Conservation (phyloP, 2,888 invertebrate genomes). For the Strigamia maritima region DNA sequence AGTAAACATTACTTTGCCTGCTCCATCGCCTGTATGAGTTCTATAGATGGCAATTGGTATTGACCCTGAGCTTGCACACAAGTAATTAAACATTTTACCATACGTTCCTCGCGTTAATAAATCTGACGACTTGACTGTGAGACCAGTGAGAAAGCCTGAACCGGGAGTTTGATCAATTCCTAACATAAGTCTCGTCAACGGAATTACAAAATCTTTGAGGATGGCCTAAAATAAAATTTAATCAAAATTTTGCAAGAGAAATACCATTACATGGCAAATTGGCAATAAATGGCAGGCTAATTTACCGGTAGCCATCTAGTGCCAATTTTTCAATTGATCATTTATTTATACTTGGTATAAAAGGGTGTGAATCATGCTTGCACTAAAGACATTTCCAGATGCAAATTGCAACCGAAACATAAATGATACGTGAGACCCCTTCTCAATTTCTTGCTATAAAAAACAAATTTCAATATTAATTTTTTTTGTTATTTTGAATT, state of each 20-base stretch:
- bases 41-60: constrained; percentile 31
- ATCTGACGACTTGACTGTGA: neutral
- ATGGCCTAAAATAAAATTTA: constrained; percentile 9
- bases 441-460: constrained; percentile 87
- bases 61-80: neutral
- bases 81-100: constrained; percentile 30
- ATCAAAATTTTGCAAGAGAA: too few species aligned
- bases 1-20: neutral
- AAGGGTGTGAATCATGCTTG: constrained; percentile 95
- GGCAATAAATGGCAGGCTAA: too few species aligned
- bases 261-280: too few species aligned
- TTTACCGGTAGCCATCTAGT: neutral
- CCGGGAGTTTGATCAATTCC: constrained; percentile 35
- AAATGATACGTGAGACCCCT: constrained; percentile 96
- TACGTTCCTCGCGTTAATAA: neutral
- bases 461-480: too few species aligned
- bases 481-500: too few species aligned
- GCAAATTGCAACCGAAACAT: constrained; percentile 99
- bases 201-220: constrained; percentile 26
- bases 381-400: constrained; percentile 96
- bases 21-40: neutral
- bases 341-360: constrained; percentile 64
- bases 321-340: neutral
- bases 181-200: neutral
- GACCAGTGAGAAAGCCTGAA: constrained; percentile 29